phyloP scores from a whole-genome alignment of 2,797 vertebrate genomes.

The Amblyopsis hoosieri region DNA sequence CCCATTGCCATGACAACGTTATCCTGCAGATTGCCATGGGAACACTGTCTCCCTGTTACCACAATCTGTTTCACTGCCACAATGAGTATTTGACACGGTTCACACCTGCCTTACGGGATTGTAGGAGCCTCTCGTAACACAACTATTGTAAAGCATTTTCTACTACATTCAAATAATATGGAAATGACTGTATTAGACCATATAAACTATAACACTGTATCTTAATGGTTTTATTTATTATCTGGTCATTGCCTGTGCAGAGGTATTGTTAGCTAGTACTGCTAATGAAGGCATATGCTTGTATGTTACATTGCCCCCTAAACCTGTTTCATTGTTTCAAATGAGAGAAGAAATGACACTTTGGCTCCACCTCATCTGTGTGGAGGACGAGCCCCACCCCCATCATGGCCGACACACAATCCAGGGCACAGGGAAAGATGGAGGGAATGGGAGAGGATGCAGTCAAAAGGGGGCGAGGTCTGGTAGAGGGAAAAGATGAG shows the following conservation, averaged over 20 bases:
- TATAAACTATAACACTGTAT: neutral
- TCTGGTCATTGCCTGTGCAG: neutral
- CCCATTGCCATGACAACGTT: conserved; percentile 64
- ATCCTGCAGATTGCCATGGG: conserved; percentile 73
- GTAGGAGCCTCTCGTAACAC: conserved; percentile 7
- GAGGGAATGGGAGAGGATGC: conserved; percentile 1
- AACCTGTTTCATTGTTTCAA: conserved; percentile 22
- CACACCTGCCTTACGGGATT: conserved; percentile 56
- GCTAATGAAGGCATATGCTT: neutral
- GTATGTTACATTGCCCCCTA: conserved; percentile 5
- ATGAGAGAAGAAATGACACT: conserved; percentile 31
- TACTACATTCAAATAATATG: conserved; percentile 1
- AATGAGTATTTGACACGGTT: conserved; percentile 79
- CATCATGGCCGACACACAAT: conserved; percentile 32
- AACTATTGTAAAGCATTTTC: neutral
- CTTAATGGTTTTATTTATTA: neutral
- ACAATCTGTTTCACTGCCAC: conserved; percentile 80
- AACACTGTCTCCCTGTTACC: conserved; percentile 70
- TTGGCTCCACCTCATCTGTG: conserved; percentile 22
- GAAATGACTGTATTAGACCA: neutral
- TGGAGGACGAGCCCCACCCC: conserved; percentile 21
- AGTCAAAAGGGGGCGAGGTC: neutral
- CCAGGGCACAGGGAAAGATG: conserved; percentile 45
- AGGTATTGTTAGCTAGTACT: neutral
- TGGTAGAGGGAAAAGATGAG: neutral